Evolutionary conservation across 2,888 invertebrate genomes (phyloP).

Genomic region (Melinaea menophilus): DNA sequence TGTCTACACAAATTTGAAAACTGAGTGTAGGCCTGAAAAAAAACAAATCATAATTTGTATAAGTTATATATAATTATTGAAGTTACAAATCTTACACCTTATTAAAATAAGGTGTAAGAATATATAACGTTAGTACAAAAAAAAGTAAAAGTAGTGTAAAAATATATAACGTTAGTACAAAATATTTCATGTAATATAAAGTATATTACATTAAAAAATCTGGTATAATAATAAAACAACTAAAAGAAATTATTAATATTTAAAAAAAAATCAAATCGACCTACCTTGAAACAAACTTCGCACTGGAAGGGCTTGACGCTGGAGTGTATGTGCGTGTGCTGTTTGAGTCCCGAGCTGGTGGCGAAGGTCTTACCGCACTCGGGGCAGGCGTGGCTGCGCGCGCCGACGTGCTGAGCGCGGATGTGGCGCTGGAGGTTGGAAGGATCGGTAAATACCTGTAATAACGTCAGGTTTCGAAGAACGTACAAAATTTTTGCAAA

Average conservation of each 20-base stretch:
- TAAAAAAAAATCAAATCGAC: conserved; percentile 28
- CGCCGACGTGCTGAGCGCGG: conserved; percentile 96
- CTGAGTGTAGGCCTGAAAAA: conserved; percentile 94
- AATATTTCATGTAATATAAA: too few species aligned
- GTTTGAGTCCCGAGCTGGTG: conserved; percentile 98
- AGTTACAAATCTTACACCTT: too few species aligned
- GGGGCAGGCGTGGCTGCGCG: conserved; percentile 96
- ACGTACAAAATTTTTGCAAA: conserved; percentile 41
- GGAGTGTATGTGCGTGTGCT: conserved; percentile 99
- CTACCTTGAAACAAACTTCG: conserved; percentile 95
- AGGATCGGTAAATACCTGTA: conserved; percentile 96
- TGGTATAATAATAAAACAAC: neutral
- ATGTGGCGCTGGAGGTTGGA: conserved; percentile 98
- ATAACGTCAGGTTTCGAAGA: conserved; percentile 74
- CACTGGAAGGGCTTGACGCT: conserved; percentile 98
- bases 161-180: too few species aligned
- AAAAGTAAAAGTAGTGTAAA: too few species aligned
- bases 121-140: too few species aligned
- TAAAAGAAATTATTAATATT: neutral
- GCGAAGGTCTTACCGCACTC: conserved; percentile 99
- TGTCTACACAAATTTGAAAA: conserved; percentile 99
- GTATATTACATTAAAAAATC: too few species aligned
- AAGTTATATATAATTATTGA: too few species aligned
- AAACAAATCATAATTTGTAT: conserved; percentile 32
- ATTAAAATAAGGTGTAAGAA: too few species aligned